Evolutionary conservation across 30 jellyfish, hydroid and myxozoan species (phyloP), one percentile per base, ranked within the genome.

Genomic region (Hydra vulgaris): DNA sequence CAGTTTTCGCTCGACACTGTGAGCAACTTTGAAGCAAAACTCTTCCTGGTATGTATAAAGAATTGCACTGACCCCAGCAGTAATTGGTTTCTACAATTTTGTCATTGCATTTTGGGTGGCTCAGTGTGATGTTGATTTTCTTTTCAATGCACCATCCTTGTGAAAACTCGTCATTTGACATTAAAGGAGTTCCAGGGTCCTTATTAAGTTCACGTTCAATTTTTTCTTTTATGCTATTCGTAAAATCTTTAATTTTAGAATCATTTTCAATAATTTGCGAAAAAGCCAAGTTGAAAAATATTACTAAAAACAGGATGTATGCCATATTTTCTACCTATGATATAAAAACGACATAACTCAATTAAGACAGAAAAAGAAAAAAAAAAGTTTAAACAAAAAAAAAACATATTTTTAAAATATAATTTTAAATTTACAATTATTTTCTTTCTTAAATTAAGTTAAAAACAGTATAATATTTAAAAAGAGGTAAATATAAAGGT

Each of bases 1-100:
- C 40, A 7, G 76, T 21, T 70, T 70, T 70, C 12, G 76, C 52
- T 25, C 25, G 52, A 70, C 76, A 70, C 12, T 70, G 76, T 70
- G 16, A 25, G 40, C 76, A 70, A 22, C 25, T 25, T 0, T 16
- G 40, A 70, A 70, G 12, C 52, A 25, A 0, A 18, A 7, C 18
- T 70, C 17, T 22, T 7, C 76, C 76, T 21, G 76, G 76, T 21
- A 70, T 25, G 76, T 70, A 17, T 21, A 70, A 12, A 12, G 76
- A 70, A 70, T 70, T 70, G 76, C 76, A 70, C 17, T 70, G 76
- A 0, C 76, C 76, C 25, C 40, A 70, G 40, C 76, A 70, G 40
- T 70, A 70, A 21, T 70, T 70, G 52, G 40, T 21, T 70, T 70
- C 76, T 15, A 70, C 25, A 70, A 25, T 70, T 7, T 8, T 70